Evolutionary conservation across 2,113 vertebrate species (phyloP).

Genomic region (Fukomys damarensis): DNA sequence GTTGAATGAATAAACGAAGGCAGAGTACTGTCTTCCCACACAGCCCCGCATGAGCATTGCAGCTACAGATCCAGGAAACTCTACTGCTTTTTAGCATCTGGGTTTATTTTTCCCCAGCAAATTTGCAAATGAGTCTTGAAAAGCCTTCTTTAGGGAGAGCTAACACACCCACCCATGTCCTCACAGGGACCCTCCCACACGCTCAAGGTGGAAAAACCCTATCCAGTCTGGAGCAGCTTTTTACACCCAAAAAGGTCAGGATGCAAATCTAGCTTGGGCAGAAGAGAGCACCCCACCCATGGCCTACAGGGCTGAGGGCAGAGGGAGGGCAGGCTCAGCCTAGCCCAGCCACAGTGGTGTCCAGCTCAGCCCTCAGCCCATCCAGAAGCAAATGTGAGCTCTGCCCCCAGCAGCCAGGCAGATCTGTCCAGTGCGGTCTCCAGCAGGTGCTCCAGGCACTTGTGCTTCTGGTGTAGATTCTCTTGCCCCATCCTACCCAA

Average conservation of each 20-base stretch:
- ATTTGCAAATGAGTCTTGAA: slow-evolving; percentile 48
- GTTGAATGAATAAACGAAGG: not conserved
- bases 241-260: not conserved
- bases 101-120: not conserved
- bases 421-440: not conserved
- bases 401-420: not conserved
- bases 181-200: not conserved
- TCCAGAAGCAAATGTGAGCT: no score
- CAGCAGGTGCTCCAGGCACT: not conserved
- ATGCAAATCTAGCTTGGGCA: slow-evolving; percentile 1
- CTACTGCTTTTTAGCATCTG: not conserved
- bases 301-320: not conserved
- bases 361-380: not conserved
- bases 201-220: not conserved
- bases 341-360: not conserved
- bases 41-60: not conserved
- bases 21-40: not conserved
- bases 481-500: not conserved
- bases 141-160: not conserved
- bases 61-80: not conserved
- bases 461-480: not conserved
- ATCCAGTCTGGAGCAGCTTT: not conserved
- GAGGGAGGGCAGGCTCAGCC: rapidly evolving
- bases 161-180: not conserved
- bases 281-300: rapidly evolving